phyloP scores from a whole-genome alignment of 2,888 invertebrate species.

The Aradus depressus region DNA sequence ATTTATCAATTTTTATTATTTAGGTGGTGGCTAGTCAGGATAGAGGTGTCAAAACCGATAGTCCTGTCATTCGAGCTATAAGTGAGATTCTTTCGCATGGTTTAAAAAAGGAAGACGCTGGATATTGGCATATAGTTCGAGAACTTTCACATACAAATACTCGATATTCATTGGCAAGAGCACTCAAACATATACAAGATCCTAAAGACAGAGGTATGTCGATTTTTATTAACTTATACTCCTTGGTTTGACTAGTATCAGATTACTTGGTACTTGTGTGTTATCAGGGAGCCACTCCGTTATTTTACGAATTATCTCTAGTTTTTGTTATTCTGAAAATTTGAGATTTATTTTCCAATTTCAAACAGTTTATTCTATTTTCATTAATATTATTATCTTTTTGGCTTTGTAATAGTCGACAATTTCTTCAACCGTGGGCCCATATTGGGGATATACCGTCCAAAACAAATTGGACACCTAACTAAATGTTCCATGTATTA shows the following conservation, averaged over 20 bases:
- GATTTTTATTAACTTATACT: not conserved
- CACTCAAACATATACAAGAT: slow-evolving; percentile 25
- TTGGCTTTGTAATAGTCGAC: too few species aligned
- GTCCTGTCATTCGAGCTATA: slow-evolving; percentile 21
- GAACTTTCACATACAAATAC: slow-evolving; percentile 27
- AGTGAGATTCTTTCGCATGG: slow-evolving; percentile 26
- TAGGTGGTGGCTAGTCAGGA: slow-evolving; percentile 21
- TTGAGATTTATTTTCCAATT: too few species aligned
- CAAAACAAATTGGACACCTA: too few species aligned
- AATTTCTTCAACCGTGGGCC: too few species aligned
- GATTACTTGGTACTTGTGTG: too few species aligned
- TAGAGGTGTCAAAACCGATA: slow-evolving; percentile 17
- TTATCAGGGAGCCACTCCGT: too few species aligned
- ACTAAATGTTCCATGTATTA: too few species aligned
- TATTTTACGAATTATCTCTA: too few species aligned
- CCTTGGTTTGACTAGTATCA: not conserved
- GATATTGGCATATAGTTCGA: slow-evolving; percentile 28
- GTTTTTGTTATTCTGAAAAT: too few species aligned
- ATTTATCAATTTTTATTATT: not conserved
- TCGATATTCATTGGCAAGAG: slow-evolving; percentile 25
- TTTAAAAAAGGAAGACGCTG: slow-evolving; percentile 22
- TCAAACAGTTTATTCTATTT: too few species aligned
- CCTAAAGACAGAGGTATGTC: slow-evolving; percentile 19
- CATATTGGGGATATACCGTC: too few species aligned
- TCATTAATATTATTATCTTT: too few species aligned